A percentile compares a stretch with the other conserved stretches of the same genome.
phyloP scores from a whole-genome alignment of 2,113 vertebrate species.

The Neolamprologus tretocephalus region DNA sequence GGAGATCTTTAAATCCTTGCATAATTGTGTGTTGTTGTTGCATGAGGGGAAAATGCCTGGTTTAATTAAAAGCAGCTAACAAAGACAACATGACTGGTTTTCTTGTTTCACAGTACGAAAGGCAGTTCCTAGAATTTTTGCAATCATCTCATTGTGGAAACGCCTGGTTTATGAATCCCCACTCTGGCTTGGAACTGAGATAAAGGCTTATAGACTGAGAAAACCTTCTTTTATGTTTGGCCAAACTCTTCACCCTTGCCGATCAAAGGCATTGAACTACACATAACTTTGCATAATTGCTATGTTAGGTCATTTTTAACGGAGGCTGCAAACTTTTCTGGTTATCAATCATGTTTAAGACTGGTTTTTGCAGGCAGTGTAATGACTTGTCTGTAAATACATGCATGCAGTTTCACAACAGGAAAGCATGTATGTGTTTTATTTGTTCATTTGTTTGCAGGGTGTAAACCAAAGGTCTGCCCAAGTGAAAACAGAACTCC shows the following conservation, averaged over 20 bases:
- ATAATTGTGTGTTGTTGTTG: conserved; percentile 38
- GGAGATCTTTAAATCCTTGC: conserved; percentile 20
- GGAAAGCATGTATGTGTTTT: background rate
- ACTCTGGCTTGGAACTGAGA: conserved; percentile 5
- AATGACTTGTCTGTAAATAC: background rate
- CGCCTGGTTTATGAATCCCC: background rate
- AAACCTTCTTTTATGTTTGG: background rate
- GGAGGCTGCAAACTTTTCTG: background rate
- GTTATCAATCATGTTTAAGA: background rate
- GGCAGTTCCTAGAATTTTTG: conserved; percentile 46
- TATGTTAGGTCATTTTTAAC: background rate
- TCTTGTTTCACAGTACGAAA: conserved; percentile 2
- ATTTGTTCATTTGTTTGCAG: conserved; percentile 2
- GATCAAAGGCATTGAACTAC: background rate
- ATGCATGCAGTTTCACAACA: background rate
- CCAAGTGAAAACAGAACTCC: background rate
- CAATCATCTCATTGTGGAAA: conserved; percentile 15
- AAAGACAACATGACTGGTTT: conserved; percentile 53
- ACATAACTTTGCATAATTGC: background rate
- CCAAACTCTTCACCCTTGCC: background rate
- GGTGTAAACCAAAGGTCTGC: background rate
- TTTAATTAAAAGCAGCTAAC: conserved; percentile 58
- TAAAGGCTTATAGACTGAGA: background rate
- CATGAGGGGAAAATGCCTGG: conserved; percentile 25
- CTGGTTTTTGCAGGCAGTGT: background rate